A percentile compares a stretch with the other conserved stretches of the same genome.
Conservation (phyloP, 2,113 vertebrate species). For the Calypte anna region DNA sequence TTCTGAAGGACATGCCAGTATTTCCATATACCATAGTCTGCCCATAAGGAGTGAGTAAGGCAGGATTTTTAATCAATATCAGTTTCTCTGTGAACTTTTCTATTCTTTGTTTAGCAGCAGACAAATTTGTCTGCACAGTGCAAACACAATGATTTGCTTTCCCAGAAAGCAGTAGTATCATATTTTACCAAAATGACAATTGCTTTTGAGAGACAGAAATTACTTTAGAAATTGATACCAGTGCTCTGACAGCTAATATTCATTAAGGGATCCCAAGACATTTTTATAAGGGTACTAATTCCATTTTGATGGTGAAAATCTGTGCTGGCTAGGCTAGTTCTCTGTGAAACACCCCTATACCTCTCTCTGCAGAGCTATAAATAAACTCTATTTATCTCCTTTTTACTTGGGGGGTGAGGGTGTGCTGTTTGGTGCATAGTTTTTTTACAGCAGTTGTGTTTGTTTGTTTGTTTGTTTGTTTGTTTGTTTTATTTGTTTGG, state of each 20-base stretch:
- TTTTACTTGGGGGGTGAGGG: neutral
- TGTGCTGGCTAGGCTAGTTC: neutral
- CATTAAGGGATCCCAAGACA: neutral
- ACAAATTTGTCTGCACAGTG: neutral
- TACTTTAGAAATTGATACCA: neutral
- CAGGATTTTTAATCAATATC: neutral
- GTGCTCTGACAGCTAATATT: neutral
- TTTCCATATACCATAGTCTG: neutral
- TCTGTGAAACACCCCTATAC: neutral
- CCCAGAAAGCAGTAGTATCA: neutral
- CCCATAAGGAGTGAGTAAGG: neutral
- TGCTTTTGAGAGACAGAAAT: neutral
- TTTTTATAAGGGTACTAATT: neutral
- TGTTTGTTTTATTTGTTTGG: no score
- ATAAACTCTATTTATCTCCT: neutral
- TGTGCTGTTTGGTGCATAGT: neutral
- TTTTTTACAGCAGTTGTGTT: neutral
- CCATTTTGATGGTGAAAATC: neutral
- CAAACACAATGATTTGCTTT: neutral
- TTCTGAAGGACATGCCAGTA: neutral
- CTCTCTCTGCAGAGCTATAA: neutral
- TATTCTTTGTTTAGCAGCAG: neutral
- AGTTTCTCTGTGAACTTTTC: neutral
- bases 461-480: no score
- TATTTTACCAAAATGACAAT: neutral